Conservation (phyloP, 2,113 vertebrate genomes). For the Spea multiplicata region DNA sequence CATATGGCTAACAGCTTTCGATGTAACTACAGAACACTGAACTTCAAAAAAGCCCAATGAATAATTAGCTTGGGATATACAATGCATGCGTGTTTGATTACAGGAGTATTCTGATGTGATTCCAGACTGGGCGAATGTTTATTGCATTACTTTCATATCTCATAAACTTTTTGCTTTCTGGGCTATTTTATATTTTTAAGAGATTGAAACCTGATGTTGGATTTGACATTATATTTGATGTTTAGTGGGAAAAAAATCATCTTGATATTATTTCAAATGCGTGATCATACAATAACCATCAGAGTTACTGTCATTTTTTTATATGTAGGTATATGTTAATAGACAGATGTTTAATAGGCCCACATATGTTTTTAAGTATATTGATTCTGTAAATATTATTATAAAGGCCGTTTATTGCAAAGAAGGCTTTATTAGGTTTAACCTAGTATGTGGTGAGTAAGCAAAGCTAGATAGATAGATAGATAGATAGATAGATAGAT, state of each 20-base stretch:
- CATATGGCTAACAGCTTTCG: not conserved
- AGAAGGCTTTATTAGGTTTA: no score
- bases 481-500: no score
- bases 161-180: not conserved
- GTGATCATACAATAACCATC: no score
- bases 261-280: no score
- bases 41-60: conserved; percentile 8
- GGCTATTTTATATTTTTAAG: not conserved
- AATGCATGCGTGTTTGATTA: conserved; percentile 18
- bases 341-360: no score
- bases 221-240: conserved; percentile 2
- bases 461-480: no score
- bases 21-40: conserved; percentile 5
- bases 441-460: no score
- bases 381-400: no score
- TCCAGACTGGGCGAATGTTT: conserved; percentile 23
- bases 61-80: conserved; percentile 10
- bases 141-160: not conserved
- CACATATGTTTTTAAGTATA: no score
- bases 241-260: not conserved
- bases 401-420: no score
- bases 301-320: no score
- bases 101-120: conserved; percentile 6
- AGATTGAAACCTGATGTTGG: not conserved
- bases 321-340: no score